Evolutionary conservation across 2,113 vertebrate species (phyloP).

Genomic region (Pterophyllum scalare): DNA sequence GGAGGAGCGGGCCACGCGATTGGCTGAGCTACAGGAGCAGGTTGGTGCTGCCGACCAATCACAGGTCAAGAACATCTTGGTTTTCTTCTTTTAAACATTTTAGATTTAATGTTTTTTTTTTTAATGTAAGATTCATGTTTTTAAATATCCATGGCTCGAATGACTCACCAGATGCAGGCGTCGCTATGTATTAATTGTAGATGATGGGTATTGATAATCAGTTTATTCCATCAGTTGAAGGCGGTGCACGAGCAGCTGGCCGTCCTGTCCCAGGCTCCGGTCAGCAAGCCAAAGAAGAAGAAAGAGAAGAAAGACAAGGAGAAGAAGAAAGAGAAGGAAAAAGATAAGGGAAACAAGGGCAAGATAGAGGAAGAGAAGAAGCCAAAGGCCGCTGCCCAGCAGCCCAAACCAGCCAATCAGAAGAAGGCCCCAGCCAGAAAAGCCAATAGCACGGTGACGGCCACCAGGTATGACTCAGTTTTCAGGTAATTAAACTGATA

Average conservation of each 20-base stretch:
- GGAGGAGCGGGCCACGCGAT: constrained; percentile 94
- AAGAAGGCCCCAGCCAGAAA: constrained; percentile 91
- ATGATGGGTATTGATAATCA: constrained; percentile 51
- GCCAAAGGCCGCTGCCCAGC: constrained; percentile 82
- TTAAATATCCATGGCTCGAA: background rate
- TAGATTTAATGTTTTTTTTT: constrained; percentile 22
- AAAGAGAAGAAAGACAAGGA: constrained; percentile 97
- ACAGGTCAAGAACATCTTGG: constrained; percentile 74
- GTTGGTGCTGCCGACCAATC: constrained; percentile 83
- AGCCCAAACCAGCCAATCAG: constrained; percentile 85
- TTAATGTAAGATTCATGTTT: constrained; percentile 12
- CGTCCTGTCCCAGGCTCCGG: constrained; percentile 94
- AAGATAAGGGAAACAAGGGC: constrained; percentile 86
- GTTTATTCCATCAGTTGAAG: constrained; percentile 87
- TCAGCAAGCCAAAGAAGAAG: constrained; percentile 99
- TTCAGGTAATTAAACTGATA: background rate
- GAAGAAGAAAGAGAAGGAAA: constrained; percentile 87
- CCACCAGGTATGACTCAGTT: constrained; percentile 69
- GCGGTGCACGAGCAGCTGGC: constrained; percentile 98
- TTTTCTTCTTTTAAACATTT: constrained; percentile 59
- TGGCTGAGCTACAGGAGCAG: constrained; percentile 99
- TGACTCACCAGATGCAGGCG: constrained; percentile 33
- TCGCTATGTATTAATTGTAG: background rate
- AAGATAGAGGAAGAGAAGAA: constrained; percentile 93
- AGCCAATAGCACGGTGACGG: constrained; percentile 88